phyloP scores from a whole-genome alignment of 1,140 invertebrate species.

The Chlorops oryzae region DNA sequence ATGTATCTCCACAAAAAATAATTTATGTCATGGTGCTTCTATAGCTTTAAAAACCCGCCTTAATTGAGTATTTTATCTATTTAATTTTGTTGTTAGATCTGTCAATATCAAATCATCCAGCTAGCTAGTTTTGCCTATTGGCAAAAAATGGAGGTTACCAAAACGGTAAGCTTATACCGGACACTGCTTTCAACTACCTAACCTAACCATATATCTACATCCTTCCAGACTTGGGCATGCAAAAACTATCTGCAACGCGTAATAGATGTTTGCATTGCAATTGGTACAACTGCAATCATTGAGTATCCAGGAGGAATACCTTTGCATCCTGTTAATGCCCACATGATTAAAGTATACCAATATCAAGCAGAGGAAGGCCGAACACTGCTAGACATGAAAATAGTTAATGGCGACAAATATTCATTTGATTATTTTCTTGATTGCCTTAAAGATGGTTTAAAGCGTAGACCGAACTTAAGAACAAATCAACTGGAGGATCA shows the following conservation, averaged over 20 bases:
- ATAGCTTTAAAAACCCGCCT: neutral
- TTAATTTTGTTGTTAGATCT: neutral
- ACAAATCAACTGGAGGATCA: too few species aligned
- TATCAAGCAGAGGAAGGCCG: too few species aligned
- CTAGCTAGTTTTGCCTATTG: conserved; percentile 1
- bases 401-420: too few species aligned
- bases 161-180: neutral
- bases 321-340: neutral
- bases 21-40: too few species aligned
- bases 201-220: neutral
- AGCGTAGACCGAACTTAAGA: too few species aligned
- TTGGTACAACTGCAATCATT: conserved; percentile 7
- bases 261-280: conserved; percentile 7
- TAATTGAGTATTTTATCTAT: neutral
- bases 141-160: neutral
- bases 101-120: conserved; percentile 8
- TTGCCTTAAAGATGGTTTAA: too few species aligned
- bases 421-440: too few species aligned
- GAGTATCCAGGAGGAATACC: conserved; percentile 8
- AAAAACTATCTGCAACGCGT: conserved; percentile 10
- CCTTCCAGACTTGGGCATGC: neutral
- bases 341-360: conserved; percentile 11
- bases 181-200: neutral
- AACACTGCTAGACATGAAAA: too few species aligned
- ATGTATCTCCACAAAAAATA: too few species aligned